A percentile compares a stretch with the other conserved stretches of the same genome.
Evolutionary conservation across 2,797 vertebrate genomes (phyloP).

Genomic region (Rhinichthys osculus): DNA sequence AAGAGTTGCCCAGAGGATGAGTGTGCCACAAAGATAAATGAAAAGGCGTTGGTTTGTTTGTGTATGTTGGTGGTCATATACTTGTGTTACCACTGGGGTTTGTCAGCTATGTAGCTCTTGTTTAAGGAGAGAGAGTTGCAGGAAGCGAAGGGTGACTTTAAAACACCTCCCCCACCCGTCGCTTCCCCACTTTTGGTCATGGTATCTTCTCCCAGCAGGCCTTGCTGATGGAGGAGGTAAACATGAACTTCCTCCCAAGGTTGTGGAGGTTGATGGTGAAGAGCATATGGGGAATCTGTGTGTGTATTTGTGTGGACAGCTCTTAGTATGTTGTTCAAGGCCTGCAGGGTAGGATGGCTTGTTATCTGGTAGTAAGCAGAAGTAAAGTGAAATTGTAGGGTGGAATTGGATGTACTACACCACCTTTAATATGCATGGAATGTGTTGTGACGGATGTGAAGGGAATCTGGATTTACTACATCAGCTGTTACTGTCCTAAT

Average conservation of each 20-base stretch:
- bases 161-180: conserved; percentile 41
- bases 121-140: conserved; percentile 48
- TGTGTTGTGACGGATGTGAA: conserved; percentile 45
- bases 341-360: not conserved
- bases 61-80: conserved; percentile 38
- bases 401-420: not conserved
- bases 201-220: conserved; percentile 59
- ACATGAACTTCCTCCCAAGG: conserved; percentile 53
- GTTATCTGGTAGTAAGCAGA: conserved; percentile 12
- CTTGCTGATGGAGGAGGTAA: conserved; percentile 51
- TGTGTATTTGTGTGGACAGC: conserved; percentile 18
- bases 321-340: conserved; percentile 14
- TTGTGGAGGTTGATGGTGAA: conserved; percentile 38
- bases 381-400: not conserved
- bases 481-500: conserved; percentile 29
- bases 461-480: conserved; percentile 54
- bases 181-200: conserved; percentile 23
- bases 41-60: conserved; percentile 48
- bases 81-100: conserved; percentile 14
- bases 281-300: conserved; percentile 5
- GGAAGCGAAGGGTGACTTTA: conserved; percentile 54
- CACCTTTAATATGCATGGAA: conserved; percentile 8
- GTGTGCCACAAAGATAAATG: conserved; percentile 57
- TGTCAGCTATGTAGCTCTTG: conserved; percentile 45
- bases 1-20: conserved; percentile 34